phyloP scores from a whole-genome alignment of 2,888 invertebrate genomes.

The Periphyllus acericola region DNA sequence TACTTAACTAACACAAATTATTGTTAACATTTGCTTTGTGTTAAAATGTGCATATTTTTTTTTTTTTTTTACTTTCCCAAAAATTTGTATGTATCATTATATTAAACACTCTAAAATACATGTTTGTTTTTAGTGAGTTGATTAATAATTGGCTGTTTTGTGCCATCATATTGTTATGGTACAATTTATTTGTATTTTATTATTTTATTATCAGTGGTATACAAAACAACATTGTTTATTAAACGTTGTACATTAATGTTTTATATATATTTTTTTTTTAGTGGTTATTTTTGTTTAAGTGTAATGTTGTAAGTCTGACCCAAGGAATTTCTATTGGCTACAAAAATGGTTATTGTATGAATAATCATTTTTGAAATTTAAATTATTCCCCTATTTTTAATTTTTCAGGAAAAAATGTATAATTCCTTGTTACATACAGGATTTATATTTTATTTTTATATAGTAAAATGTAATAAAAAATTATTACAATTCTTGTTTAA shows the following conservation, averaged over 20 bases:
- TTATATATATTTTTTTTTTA: conserved; percentile 19
- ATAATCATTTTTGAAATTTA: conserved; percentile 1
- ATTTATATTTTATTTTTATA: conserved; percentile 47
- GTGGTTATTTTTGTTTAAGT: conserved; percentile 46
- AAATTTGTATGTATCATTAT: conserved; percentile 6
- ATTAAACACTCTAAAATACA: background rate
- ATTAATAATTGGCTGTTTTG: conserved; percentile 29
- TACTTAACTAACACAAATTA: background rate
- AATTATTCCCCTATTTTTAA: conserved; percentile 24
- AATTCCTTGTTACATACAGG: conserved; percentile 4
- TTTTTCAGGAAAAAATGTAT: background rate
- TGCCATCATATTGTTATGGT: conserved; percentile 13
- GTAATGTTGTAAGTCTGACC: conserved; percentile 51
- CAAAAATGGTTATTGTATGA: conserved; percentile 11
- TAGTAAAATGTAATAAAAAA: conserved; percentile 20
- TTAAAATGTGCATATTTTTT: background rate
- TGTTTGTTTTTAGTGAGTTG: conserved; percentile 12
- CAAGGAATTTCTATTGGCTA: conserved; percentile 52
- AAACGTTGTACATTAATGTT: conserved; percentile 14
- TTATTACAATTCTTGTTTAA: conserved; percentile 20
- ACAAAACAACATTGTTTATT: conserved; percentile 19
- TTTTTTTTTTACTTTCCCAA: background rate
- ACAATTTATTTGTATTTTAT: conserved; percentile 26
- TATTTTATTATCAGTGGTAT: conserved; percentile 21
- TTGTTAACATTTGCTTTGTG: conserved; percentile 21